Conservation (phyloP, 1,140 invertebrate species). For the Micrasema longulum region DNA sequence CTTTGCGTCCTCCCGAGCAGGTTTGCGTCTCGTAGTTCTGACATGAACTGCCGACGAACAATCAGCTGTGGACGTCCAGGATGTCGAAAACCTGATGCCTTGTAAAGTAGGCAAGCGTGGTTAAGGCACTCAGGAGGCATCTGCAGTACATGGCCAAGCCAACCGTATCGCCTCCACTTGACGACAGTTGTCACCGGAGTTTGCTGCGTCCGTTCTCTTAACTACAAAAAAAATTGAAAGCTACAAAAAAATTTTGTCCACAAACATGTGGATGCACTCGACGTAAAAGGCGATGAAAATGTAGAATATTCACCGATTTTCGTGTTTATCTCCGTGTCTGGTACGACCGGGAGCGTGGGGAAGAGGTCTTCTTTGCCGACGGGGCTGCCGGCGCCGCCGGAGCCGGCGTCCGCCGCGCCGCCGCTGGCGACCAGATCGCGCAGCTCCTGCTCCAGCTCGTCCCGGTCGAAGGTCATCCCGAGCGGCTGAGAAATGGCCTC, state of each 20-base stretch:
- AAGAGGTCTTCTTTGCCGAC: slow-evolving; percentile 26
- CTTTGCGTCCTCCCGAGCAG: too few species aligned
- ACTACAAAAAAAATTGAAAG: not conserved
- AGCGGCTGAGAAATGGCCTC: slow-evolving; percentile 37
- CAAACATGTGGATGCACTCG: not conserved
- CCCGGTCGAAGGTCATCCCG: slow-evolving; percentile 15
- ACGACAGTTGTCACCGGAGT: too few species aligned
- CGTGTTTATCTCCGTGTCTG: not conserved
- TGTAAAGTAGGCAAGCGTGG: too few species aligned
- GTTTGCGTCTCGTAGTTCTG: too few species aligned
- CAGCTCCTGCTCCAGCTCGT: slow-evolving; percentile 41
- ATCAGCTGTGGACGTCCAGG: too few species aligned
- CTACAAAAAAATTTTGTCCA: not conserved
- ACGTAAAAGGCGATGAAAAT: not conserved
- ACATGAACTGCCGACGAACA: too few species aligned
- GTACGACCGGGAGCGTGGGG: not conserved
- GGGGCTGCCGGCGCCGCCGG: not conserved
- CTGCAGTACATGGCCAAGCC: too few species aligned
- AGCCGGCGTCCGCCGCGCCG: not conserved
- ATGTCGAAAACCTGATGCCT: too few species aligned
- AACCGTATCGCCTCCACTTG: too few species aligned
- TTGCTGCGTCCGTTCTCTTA: too few species aligned
- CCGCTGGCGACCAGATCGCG: slow-evolving; percentile 10
- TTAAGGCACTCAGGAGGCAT: too few species aligned
- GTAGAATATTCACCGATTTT: not conserved